Evolutionary conservation across 2,797 vertebrate genomes (phyloP).

Genomic region (Acomys russatus): DNA sequence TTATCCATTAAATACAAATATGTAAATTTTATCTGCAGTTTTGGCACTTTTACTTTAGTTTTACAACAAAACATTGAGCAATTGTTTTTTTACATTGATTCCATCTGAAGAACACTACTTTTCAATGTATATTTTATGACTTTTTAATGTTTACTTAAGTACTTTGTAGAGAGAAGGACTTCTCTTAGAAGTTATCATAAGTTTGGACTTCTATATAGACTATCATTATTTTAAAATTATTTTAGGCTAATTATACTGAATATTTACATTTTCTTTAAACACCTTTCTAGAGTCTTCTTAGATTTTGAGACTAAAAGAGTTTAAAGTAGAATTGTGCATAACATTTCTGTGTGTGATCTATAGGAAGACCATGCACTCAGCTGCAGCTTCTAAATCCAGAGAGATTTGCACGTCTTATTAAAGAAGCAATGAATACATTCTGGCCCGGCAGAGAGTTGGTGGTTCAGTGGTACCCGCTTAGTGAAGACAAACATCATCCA

Average conservation of each 20-base stretch:
- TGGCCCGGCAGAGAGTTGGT: conserved; percentile 96
- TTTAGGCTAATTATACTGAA: background rate
- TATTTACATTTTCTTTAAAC: conserved; percentile 45
- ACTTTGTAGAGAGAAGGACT: conserved; percentile 52
- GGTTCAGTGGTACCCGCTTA: conserved; percentile 95
- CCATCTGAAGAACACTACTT: conserved; percentile 42
- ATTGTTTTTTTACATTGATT: conserved; percentile 7
- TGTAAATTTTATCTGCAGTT: background rate
- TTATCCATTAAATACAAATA: background rate
- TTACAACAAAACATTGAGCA: background rate
- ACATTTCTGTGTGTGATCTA: conserved; percentile 83
- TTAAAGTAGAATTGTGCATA: conserved; percentile 11
- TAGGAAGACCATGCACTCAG: conserved; percentile 98
- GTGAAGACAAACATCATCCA: conserved; percentile 94
- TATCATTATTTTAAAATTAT: background rate
- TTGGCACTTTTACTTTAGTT: conserved; percentile 57
- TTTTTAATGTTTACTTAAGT: conserved; percentile 60
- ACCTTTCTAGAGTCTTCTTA: conserved; percentile 9
- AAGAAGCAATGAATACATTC: conserved; percentile 94
- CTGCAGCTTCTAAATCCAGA: conserved; percentile 96
- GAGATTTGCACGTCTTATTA: conserved; percentile 96
- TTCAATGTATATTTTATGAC: conserved; percentile 10
- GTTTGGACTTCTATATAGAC: background rate
- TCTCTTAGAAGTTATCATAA: conserved; percentile 33
- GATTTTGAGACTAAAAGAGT: conserved; percentile 16